phyloP scores from a whole-genome alignment of 2,888 invertebrate genomes.

The Dioctria linearis region DNA sequence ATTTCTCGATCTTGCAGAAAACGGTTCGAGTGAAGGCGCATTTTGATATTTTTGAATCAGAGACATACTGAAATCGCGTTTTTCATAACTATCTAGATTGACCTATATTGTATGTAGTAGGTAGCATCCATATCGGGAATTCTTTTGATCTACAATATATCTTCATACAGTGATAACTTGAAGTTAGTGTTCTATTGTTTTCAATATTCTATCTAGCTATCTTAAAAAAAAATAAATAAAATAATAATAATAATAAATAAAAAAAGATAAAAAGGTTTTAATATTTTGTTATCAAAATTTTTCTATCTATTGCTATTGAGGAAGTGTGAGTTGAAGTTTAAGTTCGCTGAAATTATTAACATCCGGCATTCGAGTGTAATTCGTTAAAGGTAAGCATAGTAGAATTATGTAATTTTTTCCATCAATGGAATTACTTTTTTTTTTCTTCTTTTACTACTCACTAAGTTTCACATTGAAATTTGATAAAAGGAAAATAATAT shows the following conservation, averaged over 20 bases:
- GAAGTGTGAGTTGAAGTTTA: slow-evolving; percentile 15
- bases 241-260: too few species aligned
- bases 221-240: too few species aligned
- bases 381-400: slow-evolving; percentile 16
- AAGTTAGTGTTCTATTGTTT: slow-evolving; percentile 9
- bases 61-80: slow-evolving; percentile 1
- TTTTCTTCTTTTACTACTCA: too few species aligned
- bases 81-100: slow-evolving; percentile 1
- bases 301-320: too few species aligned
- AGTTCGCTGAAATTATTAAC: neutral
- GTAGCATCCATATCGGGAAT: neutral
- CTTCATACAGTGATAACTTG: slow-evolving; percentile 7
- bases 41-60: neutral
- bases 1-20: slow-evolving; percentile 7
- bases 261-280: too few species aligned
- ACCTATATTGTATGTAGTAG: neutral
- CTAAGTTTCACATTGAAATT: slow-evolving; percentile 30
- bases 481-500: slow-evolving; percentile 21
- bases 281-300: too few species aligned
- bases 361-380: neutral
- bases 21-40: neutral
- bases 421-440: slow-evolving; percentile 22
- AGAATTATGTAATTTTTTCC: slow-evolving; percentile 14
- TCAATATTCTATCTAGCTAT: neutral
- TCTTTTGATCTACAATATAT: neutral